These are phyloP conservation scores for Pitta sordida DNA, from an alignment of 2,113 vertebrate genomes.

Conservation along the genomic window DNA sequence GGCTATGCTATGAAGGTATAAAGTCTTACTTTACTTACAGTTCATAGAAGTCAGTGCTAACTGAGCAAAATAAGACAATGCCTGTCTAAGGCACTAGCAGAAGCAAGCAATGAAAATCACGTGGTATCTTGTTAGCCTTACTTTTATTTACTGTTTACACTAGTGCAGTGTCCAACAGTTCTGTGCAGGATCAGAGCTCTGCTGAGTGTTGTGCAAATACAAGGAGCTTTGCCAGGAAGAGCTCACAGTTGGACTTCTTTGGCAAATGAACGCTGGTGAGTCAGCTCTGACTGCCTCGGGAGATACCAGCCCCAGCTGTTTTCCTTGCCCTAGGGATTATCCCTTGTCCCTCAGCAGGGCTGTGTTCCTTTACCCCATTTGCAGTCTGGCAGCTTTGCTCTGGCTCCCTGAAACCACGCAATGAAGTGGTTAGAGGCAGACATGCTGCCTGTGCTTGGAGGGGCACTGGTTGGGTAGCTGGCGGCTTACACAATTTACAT, in stretches of 20 bases:
- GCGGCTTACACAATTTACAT: background rate
- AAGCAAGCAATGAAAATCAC: background rate
- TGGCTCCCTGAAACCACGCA: fast-evolving
- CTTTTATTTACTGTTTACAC: background rate
- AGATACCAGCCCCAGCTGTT: background rate
- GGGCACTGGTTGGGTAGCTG: fast-evolving
- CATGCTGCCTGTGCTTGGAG: background rate
- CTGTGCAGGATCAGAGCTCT: background rate
- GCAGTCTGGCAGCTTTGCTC: background rate
- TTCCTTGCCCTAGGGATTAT: background rate
- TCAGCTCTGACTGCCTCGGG: background rate
- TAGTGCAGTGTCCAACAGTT: background rate
- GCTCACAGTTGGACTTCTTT: fast-evolving
- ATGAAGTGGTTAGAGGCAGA: background rate
- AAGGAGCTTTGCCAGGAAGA: background rate
- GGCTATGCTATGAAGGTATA: background rate
- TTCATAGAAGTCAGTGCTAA: background rate
- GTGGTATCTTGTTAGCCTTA: background rate
- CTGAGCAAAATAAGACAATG: background rate
- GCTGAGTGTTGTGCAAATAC: background rate
- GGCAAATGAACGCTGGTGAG: background rate
- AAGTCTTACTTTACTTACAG: background rate
- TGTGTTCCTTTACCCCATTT: background rate
- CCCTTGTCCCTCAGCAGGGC: background rate
- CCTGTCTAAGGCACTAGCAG: background rate